Conservation (phyloP, 2,797 vertebrate species). For the Muraenolepis orangiensis region DNA sequence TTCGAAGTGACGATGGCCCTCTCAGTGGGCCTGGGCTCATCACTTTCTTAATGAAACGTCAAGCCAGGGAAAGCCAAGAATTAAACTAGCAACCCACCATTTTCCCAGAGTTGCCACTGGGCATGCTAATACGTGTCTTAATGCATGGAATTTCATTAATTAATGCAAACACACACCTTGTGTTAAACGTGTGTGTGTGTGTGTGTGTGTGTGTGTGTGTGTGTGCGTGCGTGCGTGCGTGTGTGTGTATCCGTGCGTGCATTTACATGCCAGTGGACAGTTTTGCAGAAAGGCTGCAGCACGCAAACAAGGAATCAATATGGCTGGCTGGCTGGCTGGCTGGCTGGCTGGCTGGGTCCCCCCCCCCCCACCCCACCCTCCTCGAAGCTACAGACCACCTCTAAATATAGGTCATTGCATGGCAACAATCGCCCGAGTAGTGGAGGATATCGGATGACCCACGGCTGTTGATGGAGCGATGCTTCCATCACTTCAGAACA, state of each 20-base stretch:
- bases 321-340: slow-evolving; percentile 22
- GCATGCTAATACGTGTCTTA: neutral
- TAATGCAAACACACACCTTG: neutral
- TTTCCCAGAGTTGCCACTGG: neutral
- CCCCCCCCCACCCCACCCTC: too few species aligned
- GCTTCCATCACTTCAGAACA: slow-evolving; percentile 26
- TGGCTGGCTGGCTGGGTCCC: slow-evolving; percentile 16
- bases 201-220: neutral
- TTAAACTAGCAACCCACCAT: neutral
- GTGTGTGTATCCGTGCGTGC: neutral
- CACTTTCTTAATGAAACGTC: neutral
- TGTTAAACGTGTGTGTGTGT: neutral
- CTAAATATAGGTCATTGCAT: slow-evolving; percentile 60
- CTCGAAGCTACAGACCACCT: slow-evolving; percentile 35
- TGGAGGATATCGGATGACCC: slow-evolving; percentile 31
- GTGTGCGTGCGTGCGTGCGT: neutral
- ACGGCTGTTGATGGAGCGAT: slow-evolving; percentile 19
- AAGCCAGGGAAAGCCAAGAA: neutral
- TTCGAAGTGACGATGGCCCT: neutral
- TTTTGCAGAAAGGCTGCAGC: slow-evolving; percentile 17
- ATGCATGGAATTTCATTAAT: neutral
- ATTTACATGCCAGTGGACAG: slow-evolving; percentile 22
- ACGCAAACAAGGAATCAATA: slow-evolving; percentile 45
- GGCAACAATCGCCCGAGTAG: slow-evolving; percentile 27
- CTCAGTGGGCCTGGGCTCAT: neutral